Conservation (phyloP, 2,888 invertebrate species). For the Criorhina ranunculi region DNA sequence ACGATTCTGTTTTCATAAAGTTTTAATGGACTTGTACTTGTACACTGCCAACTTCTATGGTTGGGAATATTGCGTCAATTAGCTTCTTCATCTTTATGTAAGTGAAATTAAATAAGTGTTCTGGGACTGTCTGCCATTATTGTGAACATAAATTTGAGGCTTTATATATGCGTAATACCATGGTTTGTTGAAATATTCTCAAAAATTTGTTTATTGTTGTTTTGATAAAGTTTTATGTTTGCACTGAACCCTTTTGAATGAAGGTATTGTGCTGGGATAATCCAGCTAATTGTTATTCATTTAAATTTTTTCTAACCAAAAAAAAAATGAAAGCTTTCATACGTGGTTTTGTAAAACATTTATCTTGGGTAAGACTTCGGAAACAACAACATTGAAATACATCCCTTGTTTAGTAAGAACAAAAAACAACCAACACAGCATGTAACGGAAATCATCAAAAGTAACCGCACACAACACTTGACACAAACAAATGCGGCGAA, state of each 20-base stretch:
- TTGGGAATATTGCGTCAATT: slow-evolving; percentile 64
- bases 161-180: slow-evolving; percentile 18
- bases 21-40: slow-evolving; percentile 74
- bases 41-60: slow-evolving; percentile 55
- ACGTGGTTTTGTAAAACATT: not conserved
- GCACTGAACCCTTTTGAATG: not conserved
- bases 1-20: slow-evolving; percentile 77
- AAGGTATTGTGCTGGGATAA: not conserved
- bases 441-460: slow-evolving; percentile 34
- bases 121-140: slow-evolving; percentile 50
- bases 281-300: not conserved
- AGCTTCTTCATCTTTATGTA: slow-evolving; percentile 74
- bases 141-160: slow-evolving; percentile 34
- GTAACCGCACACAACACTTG: slow-evolving; percentile 28
- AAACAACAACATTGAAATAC: not conserved
- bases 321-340: not conserved
- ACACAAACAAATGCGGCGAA: slow-evolving; percentile 17
- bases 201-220: slow-evolving; percentile 32
- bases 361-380: not conserved
- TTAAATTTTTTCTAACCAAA: not conserved
- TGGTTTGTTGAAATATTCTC: slow-evolving; percentile 26
- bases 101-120: slow-evolving; percentile 74
- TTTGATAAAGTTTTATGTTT: slow-evolving; percentile 28
- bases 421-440: slow-evolving; percentile 12
- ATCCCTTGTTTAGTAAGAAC: too few relatives aligned